A percentile compares a stretch with the other conserved stretches of the same genome.
Evolutionary conservation across 2,113 vertebrate genomes (phyloP).

Genomic region (Vimba vimba): DNA sequence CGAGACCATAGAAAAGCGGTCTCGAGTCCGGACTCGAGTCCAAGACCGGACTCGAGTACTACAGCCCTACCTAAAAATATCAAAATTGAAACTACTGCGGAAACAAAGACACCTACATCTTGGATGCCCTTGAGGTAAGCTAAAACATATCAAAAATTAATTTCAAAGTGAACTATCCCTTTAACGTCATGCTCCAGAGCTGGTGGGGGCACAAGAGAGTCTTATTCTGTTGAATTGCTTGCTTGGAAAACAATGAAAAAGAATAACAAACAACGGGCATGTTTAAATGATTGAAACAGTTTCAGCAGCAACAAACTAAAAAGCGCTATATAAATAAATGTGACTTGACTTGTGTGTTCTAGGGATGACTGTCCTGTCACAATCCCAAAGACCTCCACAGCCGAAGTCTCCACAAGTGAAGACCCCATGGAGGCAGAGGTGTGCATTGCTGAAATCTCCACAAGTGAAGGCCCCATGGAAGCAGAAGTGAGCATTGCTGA

Average conservation of each 20-base stretch:
- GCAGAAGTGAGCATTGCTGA: conserved; percentile 16
- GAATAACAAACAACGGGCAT: background rate
- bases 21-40: too few species aligned
- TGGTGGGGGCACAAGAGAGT: background rate
- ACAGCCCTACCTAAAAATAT: too few species aligned
- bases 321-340: too few species aligned
- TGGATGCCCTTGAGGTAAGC: too few species aligned
- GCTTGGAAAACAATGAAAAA: background rate
- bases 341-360: background rate
- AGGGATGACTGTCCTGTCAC: conserved; percentile 19
- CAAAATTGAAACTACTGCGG: too few species aligned
- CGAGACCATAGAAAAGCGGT: too few species aligned
- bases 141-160: too few species aligned
- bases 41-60: too few species aligned
- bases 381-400: background rate
- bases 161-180: too few species aligned
- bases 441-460: background rate
- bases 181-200: background rate
- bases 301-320: too few species aligned
- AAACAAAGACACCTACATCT: too few species aligned
- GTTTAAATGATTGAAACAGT: background rate
- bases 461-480: conserved; percentile 28
- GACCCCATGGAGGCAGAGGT: conserved; percentile 32
- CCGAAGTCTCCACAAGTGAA: background rate
- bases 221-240: background rate